Conservation (phyloP, 1,140 invertebrate species). For the Wasmannia auropunctata region DNA sequence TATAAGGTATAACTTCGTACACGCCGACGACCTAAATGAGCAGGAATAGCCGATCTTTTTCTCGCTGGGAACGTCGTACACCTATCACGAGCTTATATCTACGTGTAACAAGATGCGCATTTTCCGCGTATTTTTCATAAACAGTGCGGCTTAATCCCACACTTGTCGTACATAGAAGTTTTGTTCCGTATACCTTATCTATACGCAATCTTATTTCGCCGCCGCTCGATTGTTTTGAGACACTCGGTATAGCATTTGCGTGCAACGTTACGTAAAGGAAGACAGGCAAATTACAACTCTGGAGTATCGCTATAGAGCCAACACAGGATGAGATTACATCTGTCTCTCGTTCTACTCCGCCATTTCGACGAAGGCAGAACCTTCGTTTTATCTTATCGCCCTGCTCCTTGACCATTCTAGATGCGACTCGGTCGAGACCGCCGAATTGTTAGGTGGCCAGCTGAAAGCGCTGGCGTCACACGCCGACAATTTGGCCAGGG, state of each 20-base stretch:
- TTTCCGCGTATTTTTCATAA: conserved; percentile 1
- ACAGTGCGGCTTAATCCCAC: not conserved
- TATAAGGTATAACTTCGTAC: not conserved
- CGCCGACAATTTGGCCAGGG: conserved; percentile 95
- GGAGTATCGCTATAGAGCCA: not conserved
- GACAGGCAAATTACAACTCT: not conserved
- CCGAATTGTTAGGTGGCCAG: conserved; percentile 92
- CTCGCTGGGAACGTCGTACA: not conserved
- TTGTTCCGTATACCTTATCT: not conserved
- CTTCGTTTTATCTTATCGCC: not conserved
- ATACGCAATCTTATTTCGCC: not conserved
- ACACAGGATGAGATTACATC: not conserved
- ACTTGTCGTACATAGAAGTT: not conserved
- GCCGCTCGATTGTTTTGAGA: not conserved
- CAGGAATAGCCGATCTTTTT: not conserved
- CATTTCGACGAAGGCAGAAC: not conserved
- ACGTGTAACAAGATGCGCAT: not conserved
- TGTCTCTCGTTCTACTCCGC: not conserved
- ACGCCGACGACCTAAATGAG: conserved; percentile 28
- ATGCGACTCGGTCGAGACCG: conserved; percentile 97
- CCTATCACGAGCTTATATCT: conserved; percentile 26
- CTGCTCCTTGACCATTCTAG: conserved; percentile 63
- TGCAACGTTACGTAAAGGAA: not conserved
- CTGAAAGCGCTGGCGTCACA: conserved; percentile 92
- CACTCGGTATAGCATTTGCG: not conserved